These are phyloP conservation scores for Odocoileus virginianus DNA, from an alignment of 2,113 vertebrate genomes.

Conservation along the genomic window DNA sequence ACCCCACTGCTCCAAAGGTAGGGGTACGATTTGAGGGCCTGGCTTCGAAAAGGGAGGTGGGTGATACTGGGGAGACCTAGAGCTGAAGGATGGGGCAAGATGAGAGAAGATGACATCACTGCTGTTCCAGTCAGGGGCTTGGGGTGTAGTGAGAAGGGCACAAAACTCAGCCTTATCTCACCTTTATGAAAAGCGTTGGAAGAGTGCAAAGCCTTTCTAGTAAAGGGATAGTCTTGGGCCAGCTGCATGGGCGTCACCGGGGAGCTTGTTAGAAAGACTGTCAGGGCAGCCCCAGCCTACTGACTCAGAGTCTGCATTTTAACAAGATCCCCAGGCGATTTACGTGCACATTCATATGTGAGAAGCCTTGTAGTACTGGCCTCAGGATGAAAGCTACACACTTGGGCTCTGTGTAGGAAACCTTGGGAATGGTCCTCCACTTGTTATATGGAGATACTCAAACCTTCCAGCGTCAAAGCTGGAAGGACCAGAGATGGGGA, in stretches of 20 bases:
- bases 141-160: background rate
- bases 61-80: background rate
- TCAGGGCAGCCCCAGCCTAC: background rate
- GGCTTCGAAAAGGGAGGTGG: background rate
- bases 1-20: background rate
- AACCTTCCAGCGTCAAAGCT: background rate
- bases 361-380: background rate
- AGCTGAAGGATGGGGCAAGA: background rate
- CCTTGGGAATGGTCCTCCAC: background rate
- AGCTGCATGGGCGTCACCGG: rapidly evolving
- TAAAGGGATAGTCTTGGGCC: background rate
- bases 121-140: background rate
- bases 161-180: background rate
- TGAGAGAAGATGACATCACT: background rate
- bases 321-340: background rate
- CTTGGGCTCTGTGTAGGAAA: background rate
- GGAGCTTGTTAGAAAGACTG: background rate
- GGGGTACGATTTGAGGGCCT: background rate
- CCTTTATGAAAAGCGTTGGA: background rate
- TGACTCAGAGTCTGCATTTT: background rate
- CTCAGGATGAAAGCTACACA: background rate
- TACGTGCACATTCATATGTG: rapidly evolving
- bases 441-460: rapidly evolving
- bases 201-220: background rate
- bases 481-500: background rate